These are phyloP conservation scores for Protomyctophum bolini DNA, from an alignment of 2,113 vertebrate genomes.

Conservation along the genomic window DNA sequence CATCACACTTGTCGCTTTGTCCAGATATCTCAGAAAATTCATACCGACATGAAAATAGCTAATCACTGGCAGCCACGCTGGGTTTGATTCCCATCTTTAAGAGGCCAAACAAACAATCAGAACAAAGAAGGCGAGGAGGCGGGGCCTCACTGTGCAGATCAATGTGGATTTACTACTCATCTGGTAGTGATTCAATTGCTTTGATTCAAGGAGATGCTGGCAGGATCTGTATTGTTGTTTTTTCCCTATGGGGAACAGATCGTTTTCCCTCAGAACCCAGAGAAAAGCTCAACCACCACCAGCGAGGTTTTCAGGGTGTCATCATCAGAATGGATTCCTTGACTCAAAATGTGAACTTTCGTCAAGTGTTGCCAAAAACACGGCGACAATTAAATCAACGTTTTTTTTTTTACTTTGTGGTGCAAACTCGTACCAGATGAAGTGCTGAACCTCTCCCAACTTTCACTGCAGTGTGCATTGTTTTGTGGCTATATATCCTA, in stretches of 20 bases:
- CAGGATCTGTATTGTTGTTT: constrained; percentile 26
- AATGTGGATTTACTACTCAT: constrained; percentile 26
- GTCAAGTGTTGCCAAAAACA: neutral
- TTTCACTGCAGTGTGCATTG: neutral
- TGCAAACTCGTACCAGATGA: neutral
- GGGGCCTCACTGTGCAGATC: constrained; percentile 1
- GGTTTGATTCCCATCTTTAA: constrained; percentile 14
- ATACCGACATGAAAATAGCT: constrained; percentile 2
- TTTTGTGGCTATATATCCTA: constrained; percentile 7
- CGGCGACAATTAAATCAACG: neutral
- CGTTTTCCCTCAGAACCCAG: constrained; percentile 1
- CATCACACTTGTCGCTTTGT: neutral
- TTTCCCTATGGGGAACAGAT: constrained; percentile 21
- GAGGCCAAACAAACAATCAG: constrained; percentile 44
- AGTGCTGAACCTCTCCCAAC: constrained; percentile 8
- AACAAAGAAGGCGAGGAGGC: constrained; percentile 26
- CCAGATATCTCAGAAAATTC: neutral
- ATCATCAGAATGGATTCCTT: neutral
- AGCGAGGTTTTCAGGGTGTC: constrained; percentile 5
- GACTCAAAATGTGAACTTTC: neutral
- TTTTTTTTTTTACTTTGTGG: neutral
- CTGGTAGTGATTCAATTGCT: constrained; percentile 47
- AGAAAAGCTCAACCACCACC: neutral
- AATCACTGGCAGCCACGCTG: constrained; percentile 23
- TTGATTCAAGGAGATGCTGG: constrained; percentile 32